Conservation (phyloP, 2,797 vertebrate species). For the Streptopelia turtur region DNA sequence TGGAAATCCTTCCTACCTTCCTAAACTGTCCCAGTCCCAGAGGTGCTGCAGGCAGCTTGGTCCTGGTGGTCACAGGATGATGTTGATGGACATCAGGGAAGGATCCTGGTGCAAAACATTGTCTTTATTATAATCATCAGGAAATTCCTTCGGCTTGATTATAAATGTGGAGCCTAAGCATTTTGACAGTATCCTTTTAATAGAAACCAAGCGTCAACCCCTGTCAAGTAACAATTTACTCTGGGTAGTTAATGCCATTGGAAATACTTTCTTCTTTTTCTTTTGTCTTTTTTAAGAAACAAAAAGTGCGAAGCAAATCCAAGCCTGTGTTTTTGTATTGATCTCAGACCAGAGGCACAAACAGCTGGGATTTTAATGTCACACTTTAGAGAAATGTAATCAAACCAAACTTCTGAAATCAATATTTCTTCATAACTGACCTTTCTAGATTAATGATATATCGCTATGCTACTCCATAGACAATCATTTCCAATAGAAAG, state of each 20-base stretch:
- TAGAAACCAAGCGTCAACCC: not conserved
- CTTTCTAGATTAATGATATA: conserved; percentile 59
- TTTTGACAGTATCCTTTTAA: not conserved
- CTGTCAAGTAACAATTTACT: conserved; percentile 7
- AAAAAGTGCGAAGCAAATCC: not conserved
- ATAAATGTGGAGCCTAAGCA: not conserved
- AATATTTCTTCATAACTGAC: conserved; percentile 70
- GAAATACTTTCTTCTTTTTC: not conserved
- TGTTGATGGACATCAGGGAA: not conserved
- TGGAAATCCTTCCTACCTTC: not conserved
- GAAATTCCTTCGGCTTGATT: conserved; percentile 12
- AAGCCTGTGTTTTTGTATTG: not conserved
- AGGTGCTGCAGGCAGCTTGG: not conserved
- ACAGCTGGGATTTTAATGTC: conserved; percentile 31
- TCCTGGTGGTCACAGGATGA: not conserved
- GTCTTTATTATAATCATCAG: not conserved
- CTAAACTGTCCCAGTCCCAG: not conserved
- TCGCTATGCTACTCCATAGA: not conserved
- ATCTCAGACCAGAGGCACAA: not conserved
- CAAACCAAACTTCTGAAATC: conserved; percentile 66
- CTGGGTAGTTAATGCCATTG: not conserved
- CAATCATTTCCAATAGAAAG: conserved; percentile 54
- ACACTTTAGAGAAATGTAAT: not conserved
- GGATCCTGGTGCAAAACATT: not conserved
- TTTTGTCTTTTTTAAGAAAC: not conserved